Base-by-base conservation (phyloP, 2,113 vertebrate species). In the Passer domesticus region DNA sequence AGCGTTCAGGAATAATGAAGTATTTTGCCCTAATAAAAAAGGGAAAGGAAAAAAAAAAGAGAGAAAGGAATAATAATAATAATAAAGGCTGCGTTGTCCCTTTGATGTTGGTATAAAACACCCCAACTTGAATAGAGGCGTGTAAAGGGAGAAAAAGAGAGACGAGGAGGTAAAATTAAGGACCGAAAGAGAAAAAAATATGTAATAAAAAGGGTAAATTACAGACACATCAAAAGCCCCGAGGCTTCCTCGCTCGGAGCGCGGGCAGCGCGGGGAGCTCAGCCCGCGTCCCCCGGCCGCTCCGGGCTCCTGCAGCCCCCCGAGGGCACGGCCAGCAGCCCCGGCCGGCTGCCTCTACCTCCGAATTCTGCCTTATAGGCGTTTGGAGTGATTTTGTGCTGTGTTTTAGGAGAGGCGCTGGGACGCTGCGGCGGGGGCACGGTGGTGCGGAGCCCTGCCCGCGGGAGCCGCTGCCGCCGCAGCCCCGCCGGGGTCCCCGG, bases 71-170 rank as follows among this genome's bases (percentile, higher is more conserved):
- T 63, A 87, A 79, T 74, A 67, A 50, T 66, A 58, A 64, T 66
- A 80, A 62, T 82, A 62, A 53, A 50, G 60, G n/a, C 28, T 58
- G 19, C 11, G 8, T 74, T 86, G 62, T 83, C 82, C 41, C 80
- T 96, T 96, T 95, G 95, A 95, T 92, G 92, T 92, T 8, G 33
- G 47, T 89, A 50, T 75, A 89, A 95, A 96, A 96, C 76, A 95
- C 15, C 69, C 43, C 55, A 46, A 63, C 30, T 80, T 63, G 25
- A 94, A 80, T 23, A 74, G 47, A 93, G 80, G 77, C 62, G 25
- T 86, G 84, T 77, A 58, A 93, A 95, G 86, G 53, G 58, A 91
- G 77, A 78, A 68, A 68, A 50, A 81, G 64, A 89, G 80, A 94
- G 85, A 64, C 25, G n/a, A 21, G 15, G 46, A 53, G 90, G 56